Percentiles rank a stretch among this genome's conserved stretches.
These are phyloP conservation scores for Holothuria leucospilota DNA, from an alignment of 53 echinoderm and acorn worm genomes.

Conservation along the genomic window DNA sequence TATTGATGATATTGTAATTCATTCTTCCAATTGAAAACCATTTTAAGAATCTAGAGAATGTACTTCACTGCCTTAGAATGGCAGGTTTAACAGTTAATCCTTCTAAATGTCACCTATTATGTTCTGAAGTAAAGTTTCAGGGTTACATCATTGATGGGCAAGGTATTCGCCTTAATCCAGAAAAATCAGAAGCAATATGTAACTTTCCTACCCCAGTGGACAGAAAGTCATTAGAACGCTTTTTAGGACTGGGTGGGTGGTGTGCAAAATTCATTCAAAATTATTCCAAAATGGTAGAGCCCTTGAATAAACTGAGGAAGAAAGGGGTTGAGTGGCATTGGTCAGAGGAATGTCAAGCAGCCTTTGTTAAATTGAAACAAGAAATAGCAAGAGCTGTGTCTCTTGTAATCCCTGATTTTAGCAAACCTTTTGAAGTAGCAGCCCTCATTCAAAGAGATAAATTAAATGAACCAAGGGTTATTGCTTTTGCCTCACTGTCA, in stretches of 20 bases:
- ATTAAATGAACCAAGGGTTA: background rate
- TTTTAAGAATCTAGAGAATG: background rate
- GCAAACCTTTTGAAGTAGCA: conserved; percentile 39
- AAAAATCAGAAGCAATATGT: conserved; percentile 20
- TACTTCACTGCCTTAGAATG: conserved; percentile 14
- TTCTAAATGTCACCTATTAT: conserved; percentile 51
- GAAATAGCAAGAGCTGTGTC: conserved; percentile 33
- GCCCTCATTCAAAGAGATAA: conserved; percentile 32
- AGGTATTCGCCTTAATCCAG: conserved; percentile 13
- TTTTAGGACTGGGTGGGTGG: conserved; percentile 52
- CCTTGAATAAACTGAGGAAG: conserved; percentile 15
- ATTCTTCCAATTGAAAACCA: conserved; percentile 4
- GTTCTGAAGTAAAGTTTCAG: background rate
- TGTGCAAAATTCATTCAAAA: conserved; percentile 41
- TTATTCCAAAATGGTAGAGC: conserved; percentile 39
- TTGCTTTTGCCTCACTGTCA: conserved; percentile 59
- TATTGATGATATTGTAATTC: conserved; percentile 9
- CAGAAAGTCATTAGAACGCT: conserved; percentile 37
- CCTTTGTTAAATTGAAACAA: conserved; percentile 30
- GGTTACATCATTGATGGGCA: conserved; percentile 8
- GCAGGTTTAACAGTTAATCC: conserved; percentile 55
- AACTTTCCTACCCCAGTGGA: background rate
- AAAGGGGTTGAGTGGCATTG: conserved; percentile 49
- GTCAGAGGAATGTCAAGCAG: conserved; percentile 42
- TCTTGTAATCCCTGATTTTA: conserved; percentile 46